A percentile compares a stretch with the other conserved stretches of the same genome.
Evolutionary conservation across 2,888 invertebrate species (phyloP).

Genomic region (Ichneumoninae sp.): DNA sequence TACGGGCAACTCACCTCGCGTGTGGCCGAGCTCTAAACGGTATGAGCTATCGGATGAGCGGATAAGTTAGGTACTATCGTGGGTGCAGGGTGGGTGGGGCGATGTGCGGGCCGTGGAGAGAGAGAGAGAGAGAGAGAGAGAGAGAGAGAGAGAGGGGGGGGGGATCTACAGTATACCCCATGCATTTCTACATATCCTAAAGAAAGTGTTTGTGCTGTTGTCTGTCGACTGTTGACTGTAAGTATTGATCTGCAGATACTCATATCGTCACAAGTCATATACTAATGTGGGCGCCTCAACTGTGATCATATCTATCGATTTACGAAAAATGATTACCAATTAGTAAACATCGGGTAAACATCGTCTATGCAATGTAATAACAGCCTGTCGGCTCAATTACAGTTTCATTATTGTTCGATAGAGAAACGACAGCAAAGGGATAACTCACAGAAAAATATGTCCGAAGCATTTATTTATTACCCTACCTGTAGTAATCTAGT

Average conservation of each 20-base stretch:
- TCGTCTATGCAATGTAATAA: not conserved
- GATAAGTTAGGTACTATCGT: not conserved
- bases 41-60: not conserved
- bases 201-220: slow-evolving; percentile 20
- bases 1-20: not conserved
- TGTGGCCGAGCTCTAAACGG: slow-evolving; percentile 22
- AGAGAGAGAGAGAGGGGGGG: no score
- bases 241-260: slow-evolving; percentile 3
- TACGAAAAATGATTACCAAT: slow-evolving; percentile 22
- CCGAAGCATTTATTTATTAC: not conserved
- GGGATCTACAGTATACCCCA: slow-evolving; percentile 10
- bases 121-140: no score
- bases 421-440: not conserved
- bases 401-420: not conserved
- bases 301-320: not conserved
- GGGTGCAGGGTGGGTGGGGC: no score
- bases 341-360: not conserved
- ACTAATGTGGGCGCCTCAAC: not conserved
- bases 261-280: slow-evolving; percentile 3
- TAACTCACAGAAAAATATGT: not conserved
- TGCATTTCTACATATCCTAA: slow-evolving; percentile 22
- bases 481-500: not conserved
- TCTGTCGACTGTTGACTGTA: slow-evolving; percentile 19
- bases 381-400: not conserved
- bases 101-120: no score